Percentiles rank a stretch among this genome's conserved stretches.
phyloP scores from a whole-genome alignment of 2,888 invertebrate genomes.

The Heteropelma amictum region DNA sequence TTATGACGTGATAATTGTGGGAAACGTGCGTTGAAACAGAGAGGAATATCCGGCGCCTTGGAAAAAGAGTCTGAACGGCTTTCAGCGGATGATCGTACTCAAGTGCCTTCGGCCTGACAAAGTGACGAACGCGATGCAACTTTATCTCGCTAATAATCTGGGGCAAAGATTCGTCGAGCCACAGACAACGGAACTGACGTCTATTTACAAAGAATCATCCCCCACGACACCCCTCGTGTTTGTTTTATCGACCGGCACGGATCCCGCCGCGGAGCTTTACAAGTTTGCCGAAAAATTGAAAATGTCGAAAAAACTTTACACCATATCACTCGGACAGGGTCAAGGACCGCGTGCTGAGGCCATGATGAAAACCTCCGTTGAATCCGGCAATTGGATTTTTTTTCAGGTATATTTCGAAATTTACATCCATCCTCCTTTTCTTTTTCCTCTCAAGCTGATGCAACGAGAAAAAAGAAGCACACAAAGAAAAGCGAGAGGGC shows the following conservation, averaged over 20 bases:
- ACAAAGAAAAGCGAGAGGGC: neutral
- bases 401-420: conserved; percentile 82
- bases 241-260: conserved; percentile 93
- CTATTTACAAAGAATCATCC: conserved; percentile 89
- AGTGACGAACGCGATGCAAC: conserved; percentile 88
- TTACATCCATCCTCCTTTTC: neutral
- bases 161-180: conserved; percentile 91
- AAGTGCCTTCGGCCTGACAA: conserved; percentile 92
- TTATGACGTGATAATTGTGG: too few species aligned
- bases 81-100: conserved; percentile 88
- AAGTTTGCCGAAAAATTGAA: conserved; percentile 91
- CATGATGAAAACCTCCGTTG: conserved; percentile 86
- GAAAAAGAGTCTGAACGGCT: conserved; percentile 82
- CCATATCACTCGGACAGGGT: conserved; percentile 93
- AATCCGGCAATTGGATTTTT: conserved; percentile 92
- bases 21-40: too few species aligned
- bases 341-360: conserved; percentile 91
- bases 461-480: neutral
- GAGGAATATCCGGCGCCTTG: conserved; percentile 84
- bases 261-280: conserved; percentile 89
- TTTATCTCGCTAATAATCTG: conserved; percentile 84
- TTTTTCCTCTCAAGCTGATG: too few species aligned
- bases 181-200: conserved; percentile 89
- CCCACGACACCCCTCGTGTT: conserved; percentile 90
- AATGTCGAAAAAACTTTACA: conserved; percentile 86